Conservation (phyloP, 2,113 vertebrate genomes). For the Corythaixoides concolor region DNA sequence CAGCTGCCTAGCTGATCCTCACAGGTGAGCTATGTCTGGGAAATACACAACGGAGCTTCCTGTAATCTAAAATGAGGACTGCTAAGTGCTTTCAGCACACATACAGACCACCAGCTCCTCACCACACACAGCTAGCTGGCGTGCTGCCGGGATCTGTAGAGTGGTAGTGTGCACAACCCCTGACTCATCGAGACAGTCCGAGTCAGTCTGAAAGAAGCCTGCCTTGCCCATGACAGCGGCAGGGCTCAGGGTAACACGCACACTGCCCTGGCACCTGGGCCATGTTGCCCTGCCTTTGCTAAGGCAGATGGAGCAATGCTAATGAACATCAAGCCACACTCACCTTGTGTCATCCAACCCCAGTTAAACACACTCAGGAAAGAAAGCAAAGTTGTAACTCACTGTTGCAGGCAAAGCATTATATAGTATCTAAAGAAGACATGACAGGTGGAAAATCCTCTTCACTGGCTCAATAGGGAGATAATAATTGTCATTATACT, state of each 20-base stretch:
- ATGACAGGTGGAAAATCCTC: neutral
- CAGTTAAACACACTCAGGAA: neutral
- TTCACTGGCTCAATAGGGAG: neutral
- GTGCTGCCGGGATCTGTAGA: neutral
- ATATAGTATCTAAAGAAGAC: neutral
- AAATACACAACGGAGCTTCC: neutral
- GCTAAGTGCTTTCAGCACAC: neutral
- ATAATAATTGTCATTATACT: neutral
- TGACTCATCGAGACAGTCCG: neutral
- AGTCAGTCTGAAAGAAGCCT: neutral
- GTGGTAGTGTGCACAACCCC: neutral
- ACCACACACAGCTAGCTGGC: fast-evolving
- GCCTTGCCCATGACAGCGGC: neutral
- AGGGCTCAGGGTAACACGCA: neutral
- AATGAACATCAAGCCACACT: neutral
- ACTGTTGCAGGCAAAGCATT: neutral
- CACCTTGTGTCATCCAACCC: neutral
- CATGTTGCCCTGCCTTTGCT: neutral
- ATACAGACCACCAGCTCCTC: neutral
- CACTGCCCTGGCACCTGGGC: neutral
- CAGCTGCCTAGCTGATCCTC: neutral
- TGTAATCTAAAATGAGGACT: neutral
- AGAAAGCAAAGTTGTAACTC: neutral
- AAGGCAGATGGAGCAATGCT: neutral
- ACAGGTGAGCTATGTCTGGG: neutral